A percentile compares a stretch with the other conserved stretches of the same genome.
Evolutionary conservation across 2,888 invertebrate species (phyloP).

Genomic region (Thelaira solivaga): DNA sequence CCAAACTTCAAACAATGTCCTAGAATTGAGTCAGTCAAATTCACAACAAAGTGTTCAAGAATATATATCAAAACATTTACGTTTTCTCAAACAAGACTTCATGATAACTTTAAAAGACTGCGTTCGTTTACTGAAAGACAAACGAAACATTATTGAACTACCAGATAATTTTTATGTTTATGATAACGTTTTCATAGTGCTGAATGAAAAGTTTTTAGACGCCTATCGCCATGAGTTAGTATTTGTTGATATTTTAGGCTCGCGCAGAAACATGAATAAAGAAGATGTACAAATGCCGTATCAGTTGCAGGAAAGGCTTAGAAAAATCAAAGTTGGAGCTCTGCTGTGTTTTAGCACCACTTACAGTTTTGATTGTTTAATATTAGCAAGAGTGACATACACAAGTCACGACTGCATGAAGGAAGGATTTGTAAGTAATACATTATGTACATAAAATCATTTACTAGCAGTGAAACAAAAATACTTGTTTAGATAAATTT

Average conservation of each 20-base stretch:
- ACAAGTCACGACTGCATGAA: conserved; percentile 78
- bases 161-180: conserved; percentile 59
- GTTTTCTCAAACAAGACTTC: conserved; percentile 88
- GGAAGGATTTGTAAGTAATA: conserved; percentile 79
- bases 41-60: conserved; percentile 79
- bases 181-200: conserved; percentile 68
- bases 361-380: conserved; percentile 82
- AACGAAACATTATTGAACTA: conserved; percentile 17
- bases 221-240: conserved; percentile 68
- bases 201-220: conserved; percentile 68
- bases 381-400: conserved; percentile 84
- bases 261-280: conserved; percentile 24
- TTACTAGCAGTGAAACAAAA: too few relatives aligned
- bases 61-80: conserved; percentile 89
- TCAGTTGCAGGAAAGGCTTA: conserved; percentile 37
- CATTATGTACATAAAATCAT: neutral
- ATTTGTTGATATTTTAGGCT: conserved; percentile 68
- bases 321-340: conserved; percentile 79
- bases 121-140: conserved; percentile 63
- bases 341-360: conserved; percentile 83
- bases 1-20: conserved; percentile 74
- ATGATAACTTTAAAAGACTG: conserved; percentile 83
- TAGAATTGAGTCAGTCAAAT: conserved; percentile 80
- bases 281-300: conserved; percentile 17
- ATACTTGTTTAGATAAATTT: too few relatives aligned